These are phyloP conservation scores for Diaprepes abbreviatus DNA, from an alignment of 2,888 invertebrate genomes.

Conservation along the genomic window DNA sequence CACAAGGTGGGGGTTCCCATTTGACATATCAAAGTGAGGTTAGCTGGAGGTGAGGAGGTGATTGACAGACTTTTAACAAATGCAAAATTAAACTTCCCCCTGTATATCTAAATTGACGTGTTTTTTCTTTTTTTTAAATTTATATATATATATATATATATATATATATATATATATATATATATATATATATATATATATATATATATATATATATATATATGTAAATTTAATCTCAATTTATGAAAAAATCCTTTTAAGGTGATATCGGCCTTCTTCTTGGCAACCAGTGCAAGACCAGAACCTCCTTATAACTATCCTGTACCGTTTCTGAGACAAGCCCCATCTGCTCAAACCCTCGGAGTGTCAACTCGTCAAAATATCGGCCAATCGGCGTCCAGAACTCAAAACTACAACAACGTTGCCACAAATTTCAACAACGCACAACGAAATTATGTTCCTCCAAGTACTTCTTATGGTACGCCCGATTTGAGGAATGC, in stretches of 20 bases:
- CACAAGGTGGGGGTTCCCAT: no score
- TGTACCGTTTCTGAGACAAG: neutral
- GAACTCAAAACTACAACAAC: neutral
- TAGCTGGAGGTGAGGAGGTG: no score
- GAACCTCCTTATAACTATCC: constrained; percentile 8
- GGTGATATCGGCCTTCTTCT: neutral
- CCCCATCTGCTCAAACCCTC: neutral
- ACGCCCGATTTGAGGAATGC: constrained; percentile 20
- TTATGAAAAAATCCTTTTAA: neutral
- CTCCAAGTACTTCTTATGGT: constrained; percentile 29
- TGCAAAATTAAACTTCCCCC: no score
- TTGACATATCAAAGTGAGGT: no score
- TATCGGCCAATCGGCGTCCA: neutral
- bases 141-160: no score
- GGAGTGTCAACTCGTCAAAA: neutral
- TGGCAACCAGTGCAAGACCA: neutral
- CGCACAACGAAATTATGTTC: neutral
- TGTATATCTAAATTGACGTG: no score
- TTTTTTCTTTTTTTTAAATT: no score
- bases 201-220: no score
- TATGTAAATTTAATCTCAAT: no score
- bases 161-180: no score
- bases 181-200: no score
- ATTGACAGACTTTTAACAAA: no score
- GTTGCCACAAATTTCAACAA: neutral